Conservation (phyloP, 2,888 invertebrate species). For the Callosobruchus maculatus region DNA sequence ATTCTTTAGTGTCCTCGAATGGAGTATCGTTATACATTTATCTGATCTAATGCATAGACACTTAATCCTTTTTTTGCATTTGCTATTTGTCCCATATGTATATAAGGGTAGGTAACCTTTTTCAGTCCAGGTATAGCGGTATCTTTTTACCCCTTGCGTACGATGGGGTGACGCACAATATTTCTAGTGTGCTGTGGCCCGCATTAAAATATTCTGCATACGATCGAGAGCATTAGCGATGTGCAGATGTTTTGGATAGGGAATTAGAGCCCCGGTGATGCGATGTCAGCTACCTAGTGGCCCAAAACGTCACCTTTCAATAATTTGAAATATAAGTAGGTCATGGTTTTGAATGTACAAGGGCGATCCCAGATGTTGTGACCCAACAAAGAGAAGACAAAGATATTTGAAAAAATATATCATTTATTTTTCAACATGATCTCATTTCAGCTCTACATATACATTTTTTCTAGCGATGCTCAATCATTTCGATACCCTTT, state of each 20-base stretch:
- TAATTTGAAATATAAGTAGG: too few species aligned
- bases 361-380: too few species aligned
- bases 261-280: slow-evolving; percentile 10
- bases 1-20: not conserved
- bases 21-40: not conserved
- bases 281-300: not conserved
- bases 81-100: not conserved
- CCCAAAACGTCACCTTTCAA: too few species aligned
- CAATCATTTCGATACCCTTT: too few species aligned
- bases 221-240: slow-evolving; percentile 17
- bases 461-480: too few species aligned
- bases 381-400: too few species aligned
- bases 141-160: slow-evolving; percentile 12
- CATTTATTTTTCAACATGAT: too few species aligned
- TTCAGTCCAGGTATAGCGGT: slow-evolving; percentile 3
- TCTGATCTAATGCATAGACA: not conserved
- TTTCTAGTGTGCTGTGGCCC: not conserved
- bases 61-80: slow-evolving; percentile 1
- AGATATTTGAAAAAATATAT: too few species aligned
- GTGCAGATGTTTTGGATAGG: slow-evolving; percentile 23
- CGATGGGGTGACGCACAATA: not conserved
- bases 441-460: too few species aligned
- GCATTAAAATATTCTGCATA: slow-evolving; percentile 28
- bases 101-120: not conserved
- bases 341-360: too few species aligned